A percentile compares a stretch with the other conserved stretches of the same genome.
phyloP scores from a whole-genome alignment of 2,113 vertebrate genomes.

The Notothenia rossii region DNA sequence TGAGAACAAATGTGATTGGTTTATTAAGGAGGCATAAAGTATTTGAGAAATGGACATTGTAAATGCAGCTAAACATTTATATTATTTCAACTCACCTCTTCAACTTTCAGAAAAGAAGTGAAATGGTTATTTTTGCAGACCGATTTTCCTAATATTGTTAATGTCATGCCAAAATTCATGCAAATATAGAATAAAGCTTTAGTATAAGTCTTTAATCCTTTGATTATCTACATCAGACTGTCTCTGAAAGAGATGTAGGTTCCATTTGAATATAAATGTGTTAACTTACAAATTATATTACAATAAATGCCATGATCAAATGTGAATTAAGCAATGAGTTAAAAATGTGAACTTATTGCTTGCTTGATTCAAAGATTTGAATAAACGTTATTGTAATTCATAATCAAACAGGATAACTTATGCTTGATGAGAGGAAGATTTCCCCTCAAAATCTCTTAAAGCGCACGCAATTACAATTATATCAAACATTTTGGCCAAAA shows the following conservation, averaged over 20 bases:
- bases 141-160: too few relatives aligned
- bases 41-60: background rate
- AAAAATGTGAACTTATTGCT: too few relatives aligned
- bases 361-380: too few relatives aligned
- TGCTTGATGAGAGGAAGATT: background rate
- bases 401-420: background rate
- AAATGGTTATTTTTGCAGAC: too few relatives aligned
- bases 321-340: background rate
- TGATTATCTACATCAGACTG: background rate
- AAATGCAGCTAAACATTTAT: background rate
- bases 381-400: background rate
- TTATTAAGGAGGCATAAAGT: too few relatives aligned
- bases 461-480: background rate
- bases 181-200: background rate
- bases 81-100: too few relatives aligned
- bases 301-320: background rate
- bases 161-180: too few relatives aligned
- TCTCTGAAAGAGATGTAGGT: background rate
- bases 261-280: background rate
- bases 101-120: too few relatives aligned
- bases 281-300: background rate
- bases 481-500: background rate
- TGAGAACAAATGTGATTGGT: background rate
- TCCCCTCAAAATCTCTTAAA: background rate
- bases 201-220: background rate